Evolutionary conservation across 2,888 invertebrate genomes (phyloP), one percentile per base, ranked within the genome.

Genomic region (Copidosoma aretas): DNA sequence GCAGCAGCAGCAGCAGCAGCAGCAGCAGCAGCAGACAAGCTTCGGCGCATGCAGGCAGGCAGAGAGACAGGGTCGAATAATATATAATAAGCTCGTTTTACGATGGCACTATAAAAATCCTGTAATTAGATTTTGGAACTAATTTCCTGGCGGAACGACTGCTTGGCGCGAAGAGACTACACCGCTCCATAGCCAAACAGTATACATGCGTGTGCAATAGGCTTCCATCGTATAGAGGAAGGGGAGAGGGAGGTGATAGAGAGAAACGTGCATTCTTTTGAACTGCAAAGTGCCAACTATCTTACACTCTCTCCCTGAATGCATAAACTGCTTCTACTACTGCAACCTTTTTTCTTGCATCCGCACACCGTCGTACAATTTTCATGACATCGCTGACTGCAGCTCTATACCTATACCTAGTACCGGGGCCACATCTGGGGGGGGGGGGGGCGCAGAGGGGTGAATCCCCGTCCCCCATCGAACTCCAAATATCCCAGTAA

Each of bases 31-130:
- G n/a, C n/a, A n/a, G n/a, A n/a, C n/a, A n/a, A n/a, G n/a, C n/a
- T n/a, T n/a, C n/a, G n/a, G n/a, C n/a, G n/a, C n/a, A n/a, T n/a
- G n/a, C n/a, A n/a, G 25, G 46, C 21, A 32, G 75, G 71, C 10
- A 12, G 39, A 10, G 54, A 39, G 56, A 51, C 39, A 53, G 66
- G 5, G 56, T 19, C 41, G 32, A 65, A 54, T 61, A 62, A 65
- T 59, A 65, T 59, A 65, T 32, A 62, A 59, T 62, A 75, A 32
- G 32, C 32, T 8, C 75, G 78, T 82, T 83, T 83, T 83, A 83
- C 83, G 83, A 83, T 82, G 77, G 82, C 80, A 79, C 81, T 83
- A 82, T 83, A 82, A 81, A 83, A 80, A 81, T 83, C 79, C 82
- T 76, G 77, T 83, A 83, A 83, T 83, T 83, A 83, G 82, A 82